Conservation (phyloP, 2,888 invertebrate species). For the Pterostichus madidus region DNA sequence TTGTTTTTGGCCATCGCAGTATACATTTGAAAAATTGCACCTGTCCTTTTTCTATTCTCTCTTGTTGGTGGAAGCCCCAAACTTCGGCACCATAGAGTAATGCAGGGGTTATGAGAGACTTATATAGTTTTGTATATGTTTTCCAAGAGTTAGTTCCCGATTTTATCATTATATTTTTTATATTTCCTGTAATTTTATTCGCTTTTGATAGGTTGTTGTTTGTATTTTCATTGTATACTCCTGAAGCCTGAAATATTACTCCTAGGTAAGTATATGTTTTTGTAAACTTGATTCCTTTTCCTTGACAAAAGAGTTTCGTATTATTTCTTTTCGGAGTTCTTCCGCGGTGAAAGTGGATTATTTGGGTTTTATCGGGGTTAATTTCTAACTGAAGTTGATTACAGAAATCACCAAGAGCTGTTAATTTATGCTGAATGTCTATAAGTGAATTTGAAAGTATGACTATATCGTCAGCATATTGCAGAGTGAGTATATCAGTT, state of each 20-base stretch:
- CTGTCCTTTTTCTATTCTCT: not conserved
- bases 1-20: not conserved
- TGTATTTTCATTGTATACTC: constrained; percentile 13
- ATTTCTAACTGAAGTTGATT: constrained; percentile 5
- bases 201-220: not conserved
- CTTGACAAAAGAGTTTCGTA: not conserved
- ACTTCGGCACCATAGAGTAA: not conserved
- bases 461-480: constrained; percentile 34
- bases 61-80: not conserved
- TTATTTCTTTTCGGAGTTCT: not conserved
- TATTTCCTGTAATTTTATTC: too few relatives aligned
- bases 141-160: constrained; percentile 1
- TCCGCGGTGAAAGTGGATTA: not conserved
- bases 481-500: too few relatives aligned
- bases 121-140: constrained; percentile 4
- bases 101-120: not conserved
- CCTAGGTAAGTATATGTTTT: constrained; percentile 15
- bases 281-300: not conserved
- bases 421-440: constrained; percentile 14
- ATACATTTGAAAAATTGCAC: constrained; percentile 6
- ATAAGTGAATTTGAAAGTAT: not conserved
- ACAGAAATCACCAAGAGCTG: constrained; percentile 9
- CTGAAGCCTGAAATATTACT: constrained; percentile 24
- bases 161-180: constrained; percentile 28
- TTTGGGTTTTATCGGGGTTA: not conserved